phyloP scores from a whole-genome alignment of 2,113 vertebrate species.

The Dipodomys ordii region DNA sequence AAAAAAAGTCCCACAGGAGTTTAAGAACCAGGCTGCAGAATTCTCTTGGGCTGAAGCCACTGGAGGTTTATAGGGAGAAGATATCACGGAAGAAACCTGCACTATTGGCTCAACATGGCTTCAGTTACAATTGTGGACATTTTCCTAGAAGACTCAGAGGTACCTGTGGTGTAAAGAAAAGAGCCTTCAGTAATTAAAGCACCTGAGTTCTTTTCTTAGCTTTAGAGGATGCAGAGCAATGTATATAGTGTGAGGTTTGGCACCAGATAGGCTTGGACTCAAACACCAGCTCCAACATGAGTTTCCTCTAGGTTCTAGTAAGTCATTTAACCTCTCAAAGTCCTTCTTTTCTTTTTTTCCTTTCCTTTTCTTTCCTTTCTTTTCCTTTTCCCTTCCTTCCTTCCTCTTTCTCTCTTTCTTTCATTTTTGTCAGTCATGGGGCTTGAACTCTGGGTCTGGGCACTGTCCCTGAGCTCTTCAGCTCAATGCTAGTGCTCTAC shows the following conservation, averaged over 20 bases:
- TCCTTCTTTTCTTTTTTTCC: background rate
- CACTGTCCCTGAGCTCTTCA: too few relatives aligned
- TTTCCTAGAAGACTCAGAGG: background rate
- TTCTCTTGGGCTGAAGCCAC: background rate
- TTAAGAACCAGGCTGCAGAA: background rate
- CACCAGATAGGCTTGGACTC: background rate
- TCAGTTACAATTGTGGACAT: background rate
- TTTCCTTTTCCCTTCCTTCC: too few relatives aligned
- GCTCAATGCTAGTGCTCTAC: too few relatives aligned
- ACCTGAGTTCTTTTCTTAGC: background rate
- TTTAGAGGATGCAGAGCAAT: background rate
- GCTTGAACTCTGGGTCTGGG: too few relatives aligned
- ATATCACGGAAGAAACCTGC: background rate
- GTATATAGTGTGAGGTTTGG: background rate
- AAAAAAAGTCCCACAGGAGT: background rate
- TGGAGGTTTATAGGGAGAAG: background rate
- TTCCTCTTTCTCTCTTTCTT: too few relatives aligned
- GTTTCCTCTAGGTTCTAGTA: constrained; percentile 2
- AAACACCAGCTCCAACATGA: background rate
- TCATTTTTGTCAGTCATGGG: too few relatives aligned
- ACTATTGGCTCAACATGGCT: background rate
- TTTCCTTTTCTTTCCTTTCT: too few relatives aligned
- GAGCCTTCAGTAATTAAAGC: background rate
- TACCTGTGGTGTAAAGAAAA: background rate
- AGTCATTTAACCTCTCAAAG: constrained; percentile 7